A percentile compares a stretch with the other conserved stretches of the same genome.
Conservation (phyloP, 2,113 vertebrate genomes). For the Stictonetta naevosa region DNA sequence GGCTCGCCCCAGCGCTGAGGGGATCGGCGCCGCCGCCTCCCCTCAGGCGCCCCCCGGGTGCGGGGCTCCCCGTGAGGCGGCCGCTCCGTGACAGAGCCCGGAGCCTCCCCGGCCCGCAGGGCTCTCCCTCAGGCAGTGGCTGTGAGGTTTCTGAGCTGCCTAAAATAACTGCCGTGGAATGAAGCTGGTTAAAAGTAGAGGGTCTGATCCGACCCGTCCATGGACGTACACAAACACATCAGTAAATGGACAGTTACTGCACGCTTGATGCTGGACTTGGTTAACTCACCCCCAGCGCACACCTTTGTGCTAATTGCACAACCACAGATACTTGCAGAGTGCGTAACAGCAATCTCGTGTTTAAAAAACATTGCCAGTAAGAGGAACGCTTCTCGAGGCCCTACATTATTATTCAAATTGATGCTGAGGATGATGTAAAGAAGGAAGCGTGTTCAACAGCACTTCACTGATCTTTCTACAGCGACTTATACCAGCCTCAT, state of each 20-base stretch:
- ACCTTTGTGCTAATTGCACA: neutral
- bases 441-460: constrained; percentile 58
- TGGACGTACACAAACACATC: neutral
- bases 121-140: no score
- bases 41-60: no score
- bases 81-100: neutral
- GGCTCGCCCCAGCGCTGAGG: neutral
- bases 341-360: neutral
- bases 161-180: neutral
- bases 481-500: constrained; percentile 50
- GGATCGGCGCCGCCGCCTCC: neutral
- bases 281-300: neutral
- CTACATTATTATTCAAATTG: constrained; percentile 69
- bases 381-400: constrained; percentile 33
- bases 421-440: constrained; percentile 63
- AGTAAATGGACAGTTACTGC: neutral
- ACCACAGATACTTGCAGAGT: neutral
- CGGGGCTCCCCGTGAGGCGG: no score
- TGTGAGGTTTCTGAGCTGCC: neutral
- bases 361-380: constrained; percentile 37
- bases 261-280: neutral
- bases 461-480: constrained; percentile 57
- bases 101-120: neutral
- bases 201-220: rapidly evolving
- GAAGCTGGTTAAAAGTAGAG: neutral